Evolutionary conservation across 1,140 invertebrate genomes (phyloP).

Genomic region (Rhizoglyphus robini): DNA sequence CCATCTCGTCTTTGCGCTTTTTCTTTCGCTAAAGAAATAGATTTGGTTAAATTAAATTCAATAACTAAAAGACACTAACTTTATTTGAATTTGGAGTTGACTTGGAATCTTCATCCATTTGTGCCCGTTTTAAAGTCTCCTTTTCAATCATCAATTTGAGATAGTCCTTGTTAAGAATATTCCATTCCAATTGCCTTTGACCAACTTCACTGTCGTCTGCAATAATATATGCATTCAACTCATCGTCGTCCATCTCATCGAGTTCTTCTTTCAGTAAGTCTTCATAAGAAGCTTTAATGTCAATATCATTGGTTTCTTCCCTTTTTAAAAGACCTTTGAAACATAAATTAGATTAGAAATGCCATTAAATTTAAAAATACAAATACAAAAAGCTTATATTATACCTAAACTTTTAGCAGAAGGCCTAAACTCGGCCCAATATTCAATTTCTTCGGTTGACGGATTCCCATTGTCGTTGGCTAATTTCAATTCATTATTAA

Average conservation of each 20-base stretch:
- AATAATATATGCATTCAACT: constrained; percentile 49
- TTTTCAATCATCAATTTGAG: constrained; percentile 55
- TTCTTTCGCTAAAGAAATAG: neutral
- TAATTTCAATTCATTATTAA: constrained; percentile 15
- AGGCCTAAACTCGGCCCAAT: constrained; percentile 26
- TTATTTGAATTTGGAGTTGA: neutral
- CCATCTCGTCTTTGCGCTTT: neutral
- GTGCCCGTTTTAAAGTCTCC: constrained; percentile 22
- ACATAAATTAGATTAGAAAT: neutral
- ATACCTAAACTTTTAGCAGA: constrained; percentile 35
- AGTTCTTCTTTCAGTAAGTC: constrained; percentile 44
- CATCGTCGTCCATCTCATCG: constrained; percentile 69
- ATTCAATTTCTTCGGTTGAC: constrained; percentile 21
- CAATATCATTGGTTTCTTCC: neutral
- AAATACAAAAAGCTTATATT: neutral
- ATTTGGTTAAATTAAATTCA: neutral
- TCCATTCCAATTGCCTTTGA: constrained; percentile 44
- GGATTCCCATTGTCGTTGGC: constrained; percentile 19
- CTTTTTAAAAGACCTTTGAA: constrained; percentile 11
- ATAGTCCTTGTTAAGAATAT: constrained; percentile 65
- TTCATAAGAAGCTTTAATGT: neutral
- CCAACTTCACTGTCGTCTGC: neutral
- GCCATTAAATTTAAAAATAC: neutral
- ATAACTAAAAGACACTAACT: neutral
- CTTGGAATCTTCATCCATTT: constrained; percentile 11